phyloP scores from a whole-genome alignment of 2,113 vertebrate species.

The Pongo abelii region DNA sequence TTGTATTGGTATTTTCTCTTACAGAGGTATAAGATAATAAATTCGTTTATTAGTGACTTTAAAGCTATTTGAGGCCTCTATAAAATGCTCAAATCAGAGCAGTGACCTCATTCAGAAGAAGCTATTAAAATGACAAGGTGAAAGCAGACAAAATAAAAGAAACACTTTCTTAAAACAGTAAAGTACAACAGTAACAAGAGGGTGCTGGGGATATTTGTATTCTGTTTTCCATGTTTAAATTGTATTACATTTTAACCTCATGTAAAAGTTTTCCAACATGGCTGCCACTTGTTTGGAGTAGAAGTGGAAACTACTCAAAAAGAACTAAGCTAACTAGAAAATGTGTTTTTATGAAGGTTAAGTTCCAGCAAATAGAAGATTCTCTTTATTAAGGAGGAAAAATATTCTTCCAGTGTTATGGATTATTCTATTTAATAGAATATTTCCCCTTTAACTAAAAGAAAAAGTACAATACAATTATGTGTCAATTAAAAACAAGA shows the following conservation, averaged over 20 bases:
- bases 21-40: constrained; percentile 32
- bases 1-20: constrained; percentile 39
- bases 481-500: background rate
- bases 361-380: constrained; percentile 14
- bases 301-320: constrained; percentile 38
- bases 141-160: constrained; percentile 36
- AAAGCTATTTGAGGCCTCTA: constrained; percentile 13
- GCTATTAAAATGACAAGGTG: constrained; percentile 35
- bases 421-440: constrained; percentile 26
- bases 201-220: background rate
- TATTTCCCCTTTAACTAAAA: background rate
- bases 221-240: constrained; percentile 5
- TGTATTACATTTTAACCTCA: constrained; percentile 36
- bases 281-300: constrained; percentile 42
- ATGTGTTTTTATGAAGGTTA: constrained; percentile 22
- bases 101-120: constrained; percentile 61
- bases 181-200: background rate
- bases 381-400: background rate
- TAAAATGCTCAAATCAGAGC: constrained; percentile 60
- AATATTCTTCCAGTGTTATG: background rate
- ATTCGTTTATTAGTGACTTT: constrained; percentile 38
- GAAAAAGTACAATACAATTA: background rate
- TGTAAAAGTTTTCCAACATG: constrained; percentile 63
- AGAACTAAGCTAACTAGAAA: constrained; percentile 49
- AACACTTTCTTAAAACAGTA: constrained; percentile 37